Base-by-base conservation (phyloP, 2,888 invertebrate species). In the Calliphora vomitoria region DNA sequence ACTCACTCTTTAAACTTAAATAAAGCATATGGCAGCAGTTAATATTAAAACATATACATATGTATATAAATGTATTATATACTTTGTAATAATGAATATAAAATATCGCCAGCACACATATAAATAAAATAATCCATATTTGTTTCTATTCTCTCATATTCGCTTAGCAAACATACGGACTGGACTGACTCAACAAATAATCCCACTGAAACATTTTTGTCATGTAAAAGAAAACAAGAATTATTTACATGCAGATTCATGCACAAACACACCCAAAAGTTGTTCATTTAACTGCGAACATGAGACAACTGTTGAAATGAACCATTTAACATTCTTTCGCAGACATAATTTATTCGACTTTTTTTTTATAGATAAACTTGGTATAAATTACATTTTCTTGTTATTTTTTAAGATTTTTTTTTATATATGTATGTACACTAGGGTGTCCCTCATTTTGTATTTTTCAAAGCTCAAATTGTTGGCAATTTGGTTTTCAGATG, bases 91-190 rank as follows among this genome's bases (percentile, higher is more conserved):
- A 25, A 25, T 25, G 25, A 1, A 47, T 47, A 15, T 50, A n/a
- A 58, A 74, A 74, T 58, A 60, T 10, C 41, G 4, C 15, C 18
- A 55, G 20, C 20, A 74, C 25, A 44, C 44, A 35, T 25, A 74
- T 44, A 58, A 41, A 44, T 31, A 31, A 58, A 25, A 44, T 74
- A 20, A 55, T 55, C 20, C 18, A 55, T 10, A 55, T 55, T 20
- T 55, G 6, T 55, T 55, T 20, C 3, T n/a, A n/a, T 6, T 1
- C 10, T 55, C 8, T 53, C 55, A 8, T 10, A 55, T 55, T 53
- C 53, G 8, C 18, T 20, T 20, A 55, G 4, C 8, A 20, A 55
- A 55, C 55, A 55, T 20, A 55, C 10, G 10, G 18, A 20, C 20
- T 8, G 20, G 55, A 15, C 20, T 18, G 18, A 55, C 18, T 20